Evolutionary conservation across 2,113 vertebrate genomes (phyloP).

Genomic region (Phalacrocorax pelagicus): DNA sequence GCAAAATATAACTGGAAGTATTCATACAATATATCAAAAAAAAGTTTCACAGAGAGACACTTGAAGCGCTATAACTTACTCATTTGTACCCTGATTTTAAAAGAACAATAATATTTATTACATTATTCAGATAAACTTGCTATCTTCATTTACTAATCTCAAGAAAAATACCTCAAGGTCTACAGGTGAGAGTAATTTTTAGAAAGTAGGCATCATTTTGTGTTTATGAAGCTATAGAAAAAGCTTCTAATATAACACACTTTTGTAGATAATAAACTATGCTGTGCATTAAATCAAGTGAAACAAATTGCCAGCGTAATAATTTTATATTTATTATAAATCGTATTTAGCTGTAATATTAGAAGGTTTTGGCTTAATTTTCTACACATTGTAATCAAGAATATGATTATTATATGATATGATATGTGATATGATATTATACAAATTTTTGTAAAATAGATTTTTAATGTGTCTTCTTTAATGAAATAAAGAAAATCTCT

Average conservation of each 20-base stretch:
- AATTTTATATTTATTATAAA: not conserved
- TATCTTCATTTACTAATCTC: not conserved
- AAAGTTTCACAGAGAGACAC: not conserved
- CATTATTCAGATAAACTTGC: not conserved
- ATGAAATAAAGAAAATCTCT: not conserved
- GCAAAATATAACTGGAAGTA: not conserved
- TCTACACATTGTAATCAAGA: not conserved
- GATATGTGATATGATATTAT: too few relatives aligned
- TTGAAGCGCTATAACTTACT: not conserved
- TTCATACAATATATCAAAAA: not conserved
- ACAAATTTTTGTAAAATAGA: too few relatives aligned
- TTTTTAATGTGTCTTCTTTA: not conserved
- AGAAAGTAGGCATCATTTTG: not conserved
- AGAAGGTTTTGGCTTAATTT: not conserved
- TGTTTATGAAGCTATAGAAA: not conserved
- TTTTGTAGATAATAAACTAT: not conserved
- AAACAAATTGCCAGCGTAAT: not conserved
- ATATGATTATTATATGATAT: too few relatives aligned
- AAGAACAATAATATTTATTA: not conserved
- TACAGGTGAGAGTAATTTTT: not conserved
- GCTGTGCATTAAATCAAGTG: not conserved
- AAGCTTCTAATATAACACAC: not conserved
- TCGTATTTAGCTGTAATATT: not conserved
- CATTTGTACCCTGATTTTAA: not conserved
- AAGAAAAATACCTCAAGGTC: not conserved